These are phyloP conservation scores for Synergus umbraculus DNA, from an alignment of 2,888 invertebrate genomes.

Conservation along the genomic window DNA sequence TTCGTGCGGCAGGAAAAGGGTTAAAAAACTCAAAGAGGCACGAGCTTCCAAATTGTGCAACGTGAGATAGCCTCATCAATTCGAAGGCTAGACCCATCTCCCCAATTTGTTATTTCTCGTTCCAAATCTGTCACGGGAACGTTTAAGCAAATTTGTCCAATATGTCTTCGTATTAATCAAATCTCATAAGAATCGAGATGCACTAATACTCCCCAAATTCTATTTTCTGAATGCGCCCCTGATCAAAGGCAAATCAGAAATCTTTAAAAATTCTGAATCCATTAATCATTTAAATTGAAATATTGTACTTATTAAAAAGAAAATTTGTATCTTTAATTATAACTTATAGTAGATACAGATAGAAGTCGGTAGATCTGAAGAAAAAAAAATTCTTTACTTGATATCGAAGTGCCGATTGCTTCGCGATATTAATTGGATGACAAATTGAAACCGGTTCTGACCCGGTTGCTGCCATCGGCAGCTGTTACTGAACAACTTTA, in stretches of 20 bases:
- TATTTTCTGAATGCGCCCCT: too few relatives aligned
- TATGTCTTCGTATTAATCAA: conserved; percentile 10
- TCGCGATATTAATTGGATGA: conserved; percentile 59
- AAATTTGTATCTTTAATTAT: background rate
- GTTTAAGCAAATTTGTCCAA: conserved; percentile 43
- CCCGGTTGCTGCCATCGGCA: conserved; percentile 35
- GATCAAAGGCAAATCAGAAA: too few relatives aligned
- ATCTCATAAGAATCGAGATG: background rate
- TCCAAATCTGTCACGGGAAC: conserved; percentile 2
- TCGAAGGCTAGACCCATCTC: conserved; percentile 15
- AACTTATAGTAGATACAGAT: too few relatives aligned
- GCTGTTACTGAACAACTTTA: conserved; percentile 14
- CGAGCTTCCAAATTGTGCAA: conserved; percentile 44
- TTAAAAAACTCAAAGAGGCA: conserved; percentile 48
- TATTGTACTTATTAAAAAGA: background rate
- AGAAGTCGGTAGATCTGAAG: background rate
- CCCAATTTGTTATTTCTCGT: conserved; percentile 30
- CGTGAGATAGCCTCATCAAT: conserved; percentile 21
- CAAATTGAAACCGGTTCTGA: conserved; percentile 61
- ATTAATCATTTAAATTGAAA: background rate
- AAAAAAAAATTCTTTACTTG: conserved; percentile 12
- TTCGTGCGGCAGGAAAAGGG: conserved; percentile 54
- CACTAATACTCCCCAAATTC: too few relatives aligned
- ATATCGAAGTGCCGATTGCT: conserved; percentile 46
- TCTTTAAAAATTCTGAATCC: too few relatives aligned